These are phyloP conservation scores for Drosophila melanica DNA, from an alignment of 1,140 invertebrate species.

Conservation along the genomic window DNA sequence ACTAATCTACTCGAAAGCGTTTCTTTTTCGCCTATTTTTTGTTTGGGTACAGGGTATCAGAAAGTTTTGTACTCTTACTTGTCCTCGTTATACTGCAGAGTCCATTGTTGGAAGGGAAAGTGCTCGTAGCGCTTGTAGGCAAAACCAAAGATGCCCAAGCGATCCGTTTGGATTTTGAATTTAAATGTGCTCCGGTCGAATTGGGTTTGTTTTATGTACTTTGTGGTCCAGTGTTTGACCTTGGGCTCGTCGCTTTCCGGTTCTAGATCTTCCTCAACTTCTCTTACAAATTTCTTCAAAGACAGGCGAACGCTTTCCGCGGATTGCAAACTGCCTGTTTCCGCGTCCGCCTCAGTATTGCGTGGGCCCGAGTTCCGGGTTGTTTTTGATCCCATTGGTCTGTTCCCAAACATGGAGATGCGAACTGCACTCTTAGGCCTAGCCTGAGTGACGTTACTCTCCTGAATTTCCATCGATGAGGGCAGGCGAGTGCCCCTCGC, in stretches of 20 bases:
- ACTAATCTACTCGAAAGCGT: too few species aligned
- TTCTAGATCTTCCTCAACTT: not conserved
- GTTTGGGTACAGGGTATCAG: too few species aligned
- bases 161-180: conserved; percentile 66
- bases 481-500: not conserved
- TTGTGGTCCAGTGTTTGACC: conserved; percentile 68
- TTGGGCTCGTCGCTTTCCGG: not conserved
- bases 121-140: conserved; percentile 67
- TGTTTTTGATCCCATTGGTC: not conserved
- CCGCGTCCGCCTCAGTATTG: not conserved
- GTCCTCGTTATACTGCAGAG: conserved; percentile 46
- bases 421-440: too few species aligned
- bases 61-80: conserved; percentile 39
- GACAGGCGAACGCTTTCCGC: too few species aligned
- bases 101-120: conserved; percentile 71
- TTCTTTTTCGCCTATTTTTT: too few species aligned
- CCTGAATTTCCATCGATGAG: not conserved
- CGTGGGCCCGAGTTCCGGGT: not conserved
- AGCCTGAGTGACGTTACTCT: not conserved
- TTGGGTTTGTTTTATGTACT: conserved; percentile 43
- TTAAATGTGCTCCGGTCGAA: conserved; percentile 36
- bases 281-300: too few species aligned
- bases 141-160: conserved; percentile 69
- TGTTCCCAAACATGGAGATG: not conserved
- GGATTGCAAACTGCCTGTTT: not conserved